Percentiles rank a stretch among this genome's conserved stretches.
Conservation (phyloP, 1,140 invertebrate species). For the Aphidius ervi region DNA sequence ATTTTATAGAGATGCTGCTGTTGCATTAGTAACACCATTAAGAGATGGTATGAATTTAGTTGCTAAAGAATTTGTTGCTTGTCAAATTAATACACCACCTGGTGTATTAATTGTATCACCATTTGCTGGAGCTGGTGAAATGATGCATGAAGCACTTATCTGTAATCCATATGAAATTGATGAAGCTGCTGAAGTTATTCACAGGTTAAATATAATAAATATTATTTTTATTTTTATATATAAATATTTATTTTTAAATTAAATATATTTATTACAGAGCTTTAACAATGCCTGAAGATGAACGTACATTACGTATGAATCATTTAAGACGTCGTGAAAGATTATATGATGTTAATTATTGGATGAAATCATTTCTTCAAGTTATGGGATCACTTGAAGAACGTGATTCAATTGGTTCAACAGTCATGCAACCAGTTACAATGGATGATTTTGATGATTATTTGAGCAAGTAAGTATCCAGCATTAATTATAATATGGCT, state of each 20-base stretch:
- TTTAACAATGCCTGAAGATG: conserved; percentile 85
- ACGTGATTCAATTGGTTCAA: conserved; percentile 72
- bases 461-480: conserved; percentile 66
- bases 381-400: conserved; percentile 80
- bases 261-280: conserved; percentile 54
- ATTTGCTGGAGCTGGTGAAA: conserved; percentile 85
- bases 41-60: conserved; percentile 92
- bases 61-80: conserved; percentile 89
- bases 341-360: conserved; percentile 80
- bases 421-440: conserved; percentile 78
- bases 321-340: conserved; percentile 75
- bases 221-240: no score
- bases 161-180: conserved; percentile 89
- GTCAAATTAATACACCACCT: conserved; percentile 81
- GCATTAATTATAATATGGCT: no score
- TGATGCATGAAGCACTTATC: conserved; percentile 85
- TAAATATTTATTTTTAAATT: neutral
- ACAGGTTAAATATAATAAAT: conserved; percentile 46
- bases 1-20: conserved; percentile 79
- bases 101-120: conserved; percentile 86
- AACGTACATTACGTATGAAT: conserved; percentile 81
- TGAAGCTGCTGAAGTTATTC: conserved; percentile 80
- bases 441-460: conserved; percentile 86
- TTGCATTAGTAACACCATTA: conserved; percentile 81
- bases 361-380: conserved; percentile 84